These are phyloP conservation scores for Protodeltote pygarga DNA, from an alignment of 2,888 invertebrate genomes.

Conservation along the genomic window DNA sequence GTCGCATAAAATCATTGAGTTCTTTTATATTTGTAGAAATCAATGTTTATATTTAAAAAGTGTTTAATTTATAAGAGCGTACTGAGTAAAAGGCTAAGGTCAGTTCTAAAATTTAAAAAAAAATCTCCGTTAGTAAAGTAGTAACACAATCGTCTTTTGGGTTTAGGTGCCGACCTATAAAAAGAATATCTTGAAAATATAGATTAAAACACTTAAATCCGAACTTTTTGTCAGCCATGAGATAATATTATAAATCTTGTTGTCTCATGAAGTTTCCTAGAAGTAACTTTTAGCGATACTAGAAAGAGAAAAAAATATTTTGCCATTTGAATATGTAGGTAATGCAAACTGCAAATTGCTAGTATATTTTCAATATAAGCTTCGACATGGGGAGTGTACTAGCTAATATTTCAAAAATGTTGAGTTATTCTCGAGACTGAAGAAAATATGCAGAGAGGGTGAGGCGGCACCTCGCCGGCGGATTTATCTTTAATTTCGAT, in stretches of 20 bases:
- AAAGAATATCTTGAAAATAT: no score
- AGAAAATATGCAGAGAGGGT: constrained; percentile 73
- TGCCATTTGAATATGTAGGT: no score
- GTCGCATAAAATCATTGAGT: no score
- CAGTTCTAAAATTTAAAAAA: no score
- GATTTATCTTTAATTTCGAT: constrained; percentile 81
- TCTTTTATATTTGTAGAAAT: no score
- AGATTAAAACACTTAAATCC: background rate
- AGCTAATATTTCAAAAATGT: constrained; percentile 49
- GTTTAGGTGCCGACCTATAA: no score
- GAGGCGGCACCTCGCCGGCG: constrained; percentile 64
- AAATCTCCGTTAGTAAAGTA: no score
- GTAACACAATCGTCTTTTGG: no score
- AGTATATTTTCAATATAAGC: constrained; percentile 10
- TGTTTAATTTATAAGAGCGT: no score
- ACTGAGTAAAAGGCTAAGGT: no score
- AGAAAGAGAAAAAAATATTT: constrained; percentile 15
- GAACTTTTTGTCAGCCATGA: constrained; percentile 16
- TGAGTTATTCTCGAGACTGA: constrained; percentile 58
- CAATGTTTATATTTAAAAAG: no score
- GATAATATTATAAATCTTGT: constrained; percentile 22
- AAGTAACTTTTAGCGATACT: constrained; percentile 7
- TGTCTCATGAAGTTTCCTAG: constrained; percentile 11
- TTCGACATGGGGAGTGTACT: constrained; percentile 9
- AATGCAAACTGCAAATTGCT: no score